Base-by-base conservation (phyloP, 2,888 invertebrate genomes). In the Diadegma fenestrale region DNA sequence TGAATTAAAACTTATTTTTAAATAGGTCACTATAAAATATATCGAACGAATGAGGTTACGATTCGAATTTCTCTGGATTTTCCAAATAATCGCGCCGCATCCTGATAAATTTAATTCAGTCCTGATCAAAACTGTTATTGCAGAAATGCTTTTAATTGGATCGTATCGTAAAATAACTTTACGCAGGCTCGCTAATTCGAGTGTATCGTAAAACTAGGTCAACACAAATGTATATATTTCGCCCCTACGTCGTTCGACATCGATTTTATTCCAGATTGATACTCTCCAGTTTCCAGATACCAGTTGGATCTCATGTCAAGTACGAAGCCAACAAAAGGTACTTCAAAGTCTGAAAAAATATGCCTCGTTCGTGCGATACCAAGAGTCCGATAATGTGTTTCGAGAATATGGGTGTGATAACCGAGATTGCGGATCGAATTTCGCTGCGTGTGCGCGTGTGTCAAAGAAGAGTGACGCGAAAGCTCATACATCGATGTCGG, bases 221-320 rank as follows among this genome's bases (percentile, higher is more conserved):
- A 54, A 12, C 22, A 14, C 26, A 26, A 66, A 8, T 19, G 37
- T 22, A 41, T 66, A 43, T 66, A 43, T 19, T 68, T 68, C 26
- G 17, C 41, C 19, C 19, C 14, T 19, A n/a, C 45, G 41, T 30
- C 77, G 58, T 58, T 78, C 78, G 17, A 66, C 54, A 61, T 82
- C 72, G 72, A 82, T 82, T 78, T 48, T 45, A 78, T 76, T 71
- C 48, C 37, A 41, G 63, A 82, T 63, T 43, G 71, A 82, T 77
- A 77, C 58, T 58, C 58, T 26, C 51, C 63, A 41, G 81, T 63
- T 69, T 69, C 69, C 30, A 76, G 81, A 76, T 76, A 76, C 10
- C 63, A 61, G 37, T 51, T 63, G 82, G 71, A 82, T 77, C 64
- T 54, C 43, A 22, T 22, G 43, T 43, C 54, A 77, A 82, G 63